Evolutionary conservation across 2,888 invertebrate species (phyloP).

Genomic region (Coecobrya sp.): DNA sequence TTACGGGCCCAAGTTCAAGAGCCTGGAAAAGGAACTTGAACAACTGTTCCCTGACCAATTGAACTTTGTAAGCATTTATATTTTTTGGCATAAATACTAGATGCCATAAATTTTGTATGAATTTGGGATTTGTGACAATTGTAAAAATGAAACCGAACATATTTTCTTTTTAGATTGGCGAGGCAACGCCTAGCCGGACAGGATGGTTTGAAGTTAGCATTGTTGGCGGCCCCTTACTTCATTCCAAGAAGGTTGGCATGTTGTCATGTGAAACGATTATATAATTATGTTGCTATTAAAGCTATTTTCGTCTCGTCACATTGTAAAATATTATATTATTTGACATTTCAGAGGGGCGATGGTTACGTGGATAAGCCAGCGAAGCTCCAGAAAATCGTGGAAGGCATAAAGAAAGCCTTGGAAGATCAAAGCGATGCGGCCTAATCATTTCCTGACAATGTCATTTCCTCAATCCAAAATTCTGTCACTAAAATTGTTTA

Average conservation of each 20-base stretch:
- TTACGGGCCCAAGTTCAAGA: constrained; percentile 84
- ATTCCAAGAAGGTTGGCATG: constrained; percentile 84
- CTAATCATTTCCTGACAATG: too few species aligned
- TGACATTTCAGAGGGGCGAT: constrained; percentile 72
- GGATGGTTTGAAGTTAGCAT: constrained; percentile 83
- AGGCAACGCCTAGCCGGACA: constrained; percentile 75
- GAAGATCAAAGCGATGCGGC: too few species aligned
- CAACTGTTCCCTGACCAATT: constrained; percentile 81
- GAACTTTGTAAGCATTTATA: constrained; percentile 78
- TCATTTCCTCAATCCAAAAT: background rate
- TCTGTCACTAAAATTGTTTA: background rate
- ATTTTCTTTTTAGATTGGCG: constrained; percentile 74
- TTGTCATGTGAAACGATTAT: too few species aligned
- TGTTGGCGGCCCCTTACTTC: constrained; percentile 78
- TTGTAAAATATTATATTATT: constrained; percentile 4
- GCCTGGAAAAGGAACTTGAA: constrained; percentile 84
- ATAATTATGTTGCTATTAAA: too few species aligned
- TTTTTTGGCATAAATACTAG: background rate
- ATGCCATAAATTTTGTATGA: constrained; percentile 4
- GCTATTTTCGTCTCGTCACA: too few species aligned
- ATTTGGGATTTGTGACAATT: too few species aligned
- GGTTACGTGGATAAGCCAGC: constrained; percentile 81
- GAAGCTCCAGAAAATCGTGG: constrained; percentile 79
- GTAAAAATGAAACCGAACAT: background rate
- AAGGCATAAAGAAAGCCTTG: constrained; percentile 75